Conservation (phyloP, 2,113 vertebrate genomes). For the Cryptoleucopteryx plumbea region DNA sequence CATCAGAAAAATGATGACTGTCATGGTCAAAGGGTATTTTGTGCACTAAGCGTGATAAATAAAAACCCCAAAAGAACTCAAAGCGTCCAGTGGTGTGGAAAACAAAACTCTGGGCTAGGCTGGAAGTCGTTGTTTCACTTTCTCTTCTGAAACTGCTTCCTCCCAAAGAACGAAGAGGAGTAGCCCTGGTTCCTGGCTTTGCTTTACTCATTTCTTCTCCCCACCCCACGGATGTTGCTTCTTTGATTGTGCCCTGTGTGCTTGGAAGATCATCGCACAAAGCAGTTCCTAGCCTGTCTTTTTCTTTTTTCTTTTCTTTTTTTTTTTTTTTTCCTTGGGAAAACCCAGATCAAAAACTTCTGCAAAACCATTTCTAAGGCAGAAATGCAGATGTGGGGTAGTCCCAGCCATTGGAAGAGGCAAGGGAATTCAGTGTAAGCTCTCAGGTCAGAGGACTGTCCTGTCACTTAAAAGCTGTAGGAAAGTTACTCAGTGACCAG, state of each 20-base stretch:
- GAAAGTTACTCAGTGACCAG: neutral
- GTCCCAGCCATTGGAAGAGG: neutral
- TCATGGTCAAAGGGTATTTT: neutral
- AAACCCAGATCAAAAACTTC: neutral
- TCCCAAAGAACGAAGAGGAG: neutral
- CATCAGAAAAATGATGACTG: rapidly evolving
- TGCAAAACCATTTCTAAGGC: neutral
- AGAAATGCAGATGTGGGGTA: rapidly evolving
- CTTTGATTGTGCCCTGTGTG: neutral
- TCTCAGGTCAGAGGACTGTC: neutral
- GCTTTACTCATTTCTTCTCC: neutral
- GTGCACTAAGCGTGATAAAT: neutral
- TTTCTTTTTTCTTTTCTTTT: neutral
- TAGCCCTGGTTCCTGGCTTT: neutral
- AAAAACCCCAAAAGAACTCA: neutral
- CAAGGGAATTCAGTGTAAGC: neutral
- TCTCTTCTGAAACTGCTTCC: neutral
- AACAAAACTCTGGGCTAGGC: neutral
- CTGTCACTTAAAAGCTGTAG: neutral
- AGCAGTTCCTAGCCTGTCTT: neutral
- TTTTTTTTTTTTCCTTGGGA: neutral
- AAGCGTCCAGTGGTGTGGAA: neutral
- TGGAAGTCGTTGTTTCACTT: neutral
- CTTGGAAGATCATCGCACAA: neutral
- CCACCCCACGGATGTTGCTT: neutral